Percentiles rank a stretch among this genome's conserved stretches.
Conservation (phyloP, 1,140 invertebrate genomes). For the Heliconius eleuchia region DNA sequence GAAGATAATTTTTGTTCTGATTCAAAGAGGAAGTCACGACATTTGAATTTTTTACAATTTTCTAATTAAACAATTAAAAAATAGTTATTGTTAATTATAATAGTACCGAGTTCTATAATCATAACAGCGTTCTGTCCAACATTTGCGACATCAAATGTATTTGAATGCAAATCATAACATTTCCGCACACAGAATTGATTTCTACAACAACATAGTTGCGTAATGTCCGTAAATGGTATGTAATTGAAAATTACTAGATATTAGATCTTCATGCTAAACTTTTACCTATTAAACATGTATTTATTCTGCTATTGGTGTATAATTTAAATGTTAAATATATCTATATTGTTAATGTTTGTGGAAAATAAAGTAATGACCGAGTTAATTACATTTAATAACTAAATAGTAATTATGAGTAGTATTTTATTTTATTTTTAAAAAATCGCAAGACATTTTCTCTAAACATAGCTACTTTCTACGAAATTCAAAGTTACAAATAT, state of each 20-base stretch:
- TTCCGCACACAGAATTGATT: constrained; percentile 48
- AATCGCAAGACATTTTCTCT: constrained; percentile 10
- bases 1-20: not conserved
- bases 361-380: not conserved
- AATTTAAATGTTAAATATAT: not conserved
- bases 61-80: constrained; percentile 15
- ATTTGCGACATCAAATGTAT: constrained; percentile 46
- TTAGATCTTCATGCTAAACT: constrained; percentile 34
- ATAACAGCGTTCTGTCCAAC: constrained; percentile 47
- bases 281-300: constrained; percentile 1
- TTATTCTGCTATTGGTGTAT: not conserved
- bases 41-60: constrained; percentile 13
- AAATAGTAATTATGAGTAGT: too few species aligned
- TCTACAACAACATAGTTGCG: constrained; percentile 44
- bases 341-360: not conserved
- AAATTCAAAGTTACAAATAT: constrained; percentile 27
- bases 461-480: constrained; percentile 20
- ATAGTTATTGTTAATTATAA: constrained; percentile 22
- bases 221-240: constrained; percentile 45
- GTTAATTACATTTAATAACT: not conserved
- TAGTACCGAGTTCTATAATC: constrained; percentile 18
- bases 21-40: not conserved
- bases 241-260: constrained; percentile 44
- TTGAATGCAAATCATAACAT: constrained; percentile 54
- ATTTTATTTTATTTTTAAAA: not conserved